Evolutionary conservation across 2,797 vertebrate species (phyloP).

Genomic region (Sarcophilus harrisii): DNA sequence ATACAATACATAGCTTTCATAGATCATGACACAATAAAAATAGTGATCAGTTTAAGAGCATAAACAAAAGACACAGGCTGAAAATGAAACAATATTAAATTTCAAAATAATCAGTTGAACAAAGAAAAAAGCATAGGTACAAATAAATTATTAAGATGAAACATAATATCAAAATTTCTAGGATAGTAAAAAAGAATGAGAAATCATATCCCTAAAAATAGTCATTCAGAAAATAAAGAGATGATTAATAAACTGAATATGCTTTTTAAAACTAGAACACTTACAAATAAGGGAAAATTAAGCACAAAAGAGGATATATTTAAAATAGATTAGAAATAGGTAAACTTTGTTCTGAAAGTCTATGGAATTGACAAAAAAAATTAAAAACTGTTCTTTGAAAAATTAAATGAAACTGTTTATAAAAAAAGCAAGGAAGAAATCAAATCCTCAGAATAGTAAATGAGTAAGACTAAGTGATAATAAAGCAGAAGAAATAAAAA

Average conservation of each 20-base stretch:
- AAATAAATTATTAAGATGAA: not conserved
- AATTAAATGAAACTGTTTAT: too few relatives aligned
- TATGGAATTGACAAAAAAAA: not conserved
- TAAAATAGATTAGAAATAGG: not conserved
- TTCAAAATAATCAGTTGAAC: not conserved
- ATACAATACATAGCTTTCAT: not conserved
- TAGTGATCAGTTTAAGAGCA: not conserved
- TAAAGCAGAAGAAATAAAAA: too few relatives aligned
- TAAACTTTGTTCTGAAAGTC: not conserved
- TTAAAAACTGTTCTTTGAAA: too few relatives aligned
- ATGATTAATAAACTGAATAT: not conserved
- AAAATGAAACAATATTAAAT: not conserved
- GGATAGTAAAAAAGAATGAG: not conserved
- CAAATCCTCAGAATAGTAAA: too few relatives aligned
- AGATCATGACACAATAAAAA: not conserved
- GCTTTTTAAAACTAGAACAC: not conserved
- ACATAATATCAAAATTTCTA: not conserved
- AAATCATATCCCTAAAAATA: not conserved
- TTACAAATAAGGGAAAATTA: not conserved
- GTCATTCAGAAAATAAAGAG: not conserved
- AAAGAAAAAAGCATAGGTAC: not conserved
- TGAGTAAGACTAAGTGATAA: too few relatives aligned
- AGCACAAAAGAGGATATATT: not conserved
- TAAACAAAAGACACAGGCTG: not conserved
- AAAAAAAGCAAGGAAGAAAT: too few relatives aligned